These are phyloP conservation scores for Peromyscus leucopus DNA, from an alignment of 2,113 vertebrate genomes.

Conservation along the genomic window DNA sequence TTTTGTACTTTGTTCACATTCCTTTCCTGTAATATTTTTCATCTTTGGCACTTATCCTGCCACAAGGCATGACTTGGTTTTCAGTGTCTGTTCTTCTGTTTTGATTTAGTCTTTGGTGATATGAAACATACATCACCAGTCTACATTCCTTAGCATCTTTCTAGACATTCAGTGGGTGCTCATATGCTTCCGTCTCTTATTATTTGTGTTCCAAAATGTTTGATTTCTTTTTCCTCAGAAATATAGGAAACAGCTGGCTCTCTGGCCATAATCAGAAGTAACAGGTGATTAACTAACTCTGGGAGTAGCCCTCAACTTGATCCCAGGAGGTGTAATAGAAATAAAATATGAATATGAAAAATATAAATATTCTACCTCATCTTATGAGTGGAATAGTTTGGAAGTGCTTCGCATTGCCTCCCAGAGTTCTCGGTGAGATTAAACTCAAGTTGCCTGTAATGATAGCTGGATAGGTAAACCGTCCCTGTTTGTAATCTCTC, in stretches of 20 bases:
- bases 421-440: background rate
- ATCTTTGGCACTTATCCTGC: background rate
- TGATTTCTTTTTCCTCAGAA: background rate
- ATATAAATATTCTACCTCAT: background rate
- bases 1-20: background rate
- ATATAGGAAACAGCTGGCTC: background rate
- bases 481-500: background rate
- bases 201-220: background rate
- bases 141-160: background rate
- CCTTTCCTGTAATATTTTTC: background rate
- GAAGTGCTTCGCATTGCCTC: background rate
- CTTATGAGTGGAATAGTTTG: background rate
- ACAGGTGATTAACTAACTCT: background rate
- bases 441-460: background rate
- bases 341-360: background rate
- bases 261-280: background rate
- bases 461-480: background rate
- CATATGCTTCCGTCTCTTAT: background rate
- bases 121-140: background rate
- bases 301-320: background rate
- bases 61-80: background rate
- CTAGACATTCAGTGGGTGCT: background rate
- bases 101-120: background rate
- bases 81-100: background rate
- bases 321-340: background rate